Evolutionary conservation across 2,888 invertebrate genomes (phyloP), one percentile per base, ranked within the genome.

Genomic region (Drosophila sordidapex): DNA sequence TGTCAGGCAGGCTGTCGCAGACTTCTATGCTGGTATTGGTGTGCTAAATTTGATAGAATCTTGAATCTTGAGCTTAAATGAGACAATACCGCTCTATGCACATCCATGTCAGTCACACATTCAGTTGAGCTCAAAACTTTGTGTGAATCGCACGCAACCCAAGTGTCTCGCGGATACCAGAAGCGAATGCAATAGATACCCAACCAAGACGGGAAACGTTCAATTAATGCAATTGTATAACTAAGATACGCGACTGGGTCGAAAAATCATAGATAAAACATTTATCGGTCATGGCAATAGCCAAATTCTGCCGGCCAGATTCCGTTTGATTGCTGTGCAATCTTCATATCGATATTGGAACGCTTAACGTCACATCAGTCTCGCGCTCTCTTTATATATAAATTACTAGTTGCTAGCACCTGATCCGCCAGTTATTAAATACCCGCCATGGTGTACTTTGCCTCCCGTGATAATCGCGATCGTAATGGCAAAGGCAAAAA

Each of bases 401-500:
- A 46, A 46, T 18, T 51, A 31, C 6, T 11, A n/a, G 51, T 51
- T 51, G 15, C n/a, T 31, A 11, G 6, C 51, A 27, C 3, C 18
- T 6, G 6, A 11, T 29, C 27, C 49, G 27, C 10, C 27, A 27
- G 46, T 56, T 38, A 27, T 13, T 38, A 60, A 38, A 48, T 31
- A 35, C 31, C 8, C 48, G 21, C 62, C n/a, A 89, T 89, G 89
- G 89, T 89, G 31, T 88, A 87, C 71, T 81, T 84, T 51, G 81
- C 82, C 65, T 80, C 76, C 60, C 89, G 90, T 48, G 86, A 87
- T 63, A 82, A 82, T 79, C 89, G 89, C 38, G 85, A 86, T 65
- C 86, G 90, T 35, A 82, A 83, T 64, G 76, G 81, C 56, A 84
- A 69, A 64, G 61, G 65, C 64, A 79, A 76, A 49, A 82, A 73